Evolutionary conservation across 2,797 vertebrate species (phyloP).

Genomic region (Pipistrellus kuhlii): DNA sequence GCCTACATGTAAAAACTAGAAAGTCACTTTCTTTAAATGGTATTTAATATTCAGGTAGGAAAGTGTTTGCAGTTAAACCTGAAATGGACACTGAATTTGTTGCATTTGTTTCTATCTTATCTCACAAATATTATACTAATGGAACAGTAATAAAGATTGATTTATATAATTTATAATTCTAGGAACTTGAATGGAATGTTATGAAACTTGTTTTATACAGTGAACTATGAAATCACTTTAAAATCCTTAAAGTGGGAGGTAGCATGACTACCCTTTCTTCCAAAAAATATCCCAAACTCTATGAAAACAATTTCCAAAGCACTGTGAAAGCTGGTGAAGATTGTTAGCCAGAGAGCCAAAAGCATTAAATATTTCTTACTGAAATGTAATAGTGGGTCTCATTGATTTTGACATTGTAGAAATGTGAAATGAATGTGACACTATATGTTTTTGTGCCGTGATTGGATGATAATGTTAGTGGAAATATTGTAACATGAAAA

Average conservation of each 20-base stretch:
- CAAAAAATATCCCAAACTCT: not conserved
- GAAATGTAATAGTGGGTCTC: not conserved
- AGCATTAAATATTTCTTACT: not conserved
- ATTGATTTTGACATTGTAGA: not conserved
- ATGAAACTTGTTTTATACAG: constrained; percentile 35
- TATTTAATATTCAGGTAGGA: constrained; percentile 22
- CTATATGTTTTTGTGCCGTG: not conserved
- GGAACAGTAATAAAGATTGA: not conserved
- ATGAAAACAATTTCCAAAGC: constrained; percentile 41
- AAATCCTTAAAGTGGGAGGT: constrained; percentile 21
- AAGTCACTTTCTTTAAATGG: constrained; percentile 35
- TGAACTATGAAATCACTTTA: constrained; percentile 1
- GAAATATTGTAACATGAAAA: not conserved
- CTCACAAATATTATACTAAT: not conserved
- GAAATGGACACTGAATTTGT: not conserved
- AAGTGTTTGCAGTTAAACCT: constrained; percentile 19
- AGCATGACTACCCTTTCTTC: not conserved
- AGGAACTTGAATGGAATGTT: constrained; percentile 34
- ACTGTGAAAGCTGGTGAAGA: not conserved
- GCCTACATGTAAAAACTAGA: not conserved
- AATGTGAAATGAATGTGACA: not conserved
- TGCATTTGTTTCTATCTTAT: constrained; percentile 36
- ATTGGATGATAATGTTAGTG: not conserved
- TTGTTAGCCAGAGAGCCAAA: not conserved
- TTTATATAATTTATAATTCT: constrained; percentile 1